Conservation (phyloP, 64 coral and sea anemone species). For the Montipora cactus region DNA sequence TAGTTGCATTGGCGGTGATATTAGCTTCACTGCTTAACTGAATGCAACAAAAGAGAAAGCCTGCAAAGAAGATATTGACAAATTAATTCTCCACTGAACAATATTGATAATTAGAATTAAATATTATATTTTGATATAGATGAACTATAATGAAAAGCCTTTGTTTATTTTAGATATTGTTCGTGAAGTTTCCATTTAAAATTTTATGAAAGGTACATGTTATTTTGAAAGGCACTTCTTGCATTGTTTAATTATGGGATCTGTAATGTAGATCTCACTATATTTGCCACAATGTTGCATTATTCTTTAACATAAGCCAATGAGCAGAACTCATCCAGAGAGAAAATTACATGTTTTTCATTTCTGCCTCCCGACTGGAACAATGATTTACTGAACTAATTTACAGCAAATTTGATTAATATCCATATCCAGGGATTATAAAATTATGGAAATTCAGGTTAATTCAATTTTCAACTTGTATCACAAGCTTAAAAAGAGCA, state of each 20-base stretch:
- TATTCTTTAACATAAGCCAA: too few species aligned
- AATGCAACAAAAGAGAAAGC: slow-evolving; percentile 2
- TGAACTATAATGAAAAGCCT: background rate
- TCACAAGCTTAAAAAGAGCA: background rate
- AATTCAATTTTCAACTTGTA: too few species aligned
- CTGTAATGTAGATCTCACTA: background rate
- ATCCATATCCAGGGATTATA: too few species aligned
- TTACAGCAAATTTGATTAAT: background rate
- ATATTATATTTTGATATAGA: background rate
- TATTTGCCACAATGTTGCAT: too few species aligned
- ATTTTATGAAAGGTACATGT: too few species aligned
- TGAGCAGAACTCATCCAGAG: too few species aligned
- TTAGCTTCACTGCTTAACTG: slow-evolving; percentile 1
- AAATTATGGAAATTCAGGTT: too few species aligned
- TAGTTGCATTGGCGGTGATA: slow-evolving; percentile 19
- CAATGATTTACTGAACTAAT: background rate
- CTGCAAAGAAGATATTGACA: slow-evolving; percentile 29
- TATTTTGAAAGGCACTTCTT: too few species aligned
- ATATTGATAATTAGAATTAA: background rate
- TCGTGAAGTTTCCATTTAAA: background rate
- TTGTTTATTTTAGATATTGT: background rate
- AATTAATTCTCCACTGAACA: background rate
- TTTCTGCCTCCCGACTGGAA: too few species aligned
- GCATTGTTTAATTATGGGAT: background rate
- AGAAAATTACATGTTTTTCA: too few species aligned